phyloP scores from a whole-genome alignment of 2,113 vertebrate species.

The rat (Rattus norvegicus) region DNA sequence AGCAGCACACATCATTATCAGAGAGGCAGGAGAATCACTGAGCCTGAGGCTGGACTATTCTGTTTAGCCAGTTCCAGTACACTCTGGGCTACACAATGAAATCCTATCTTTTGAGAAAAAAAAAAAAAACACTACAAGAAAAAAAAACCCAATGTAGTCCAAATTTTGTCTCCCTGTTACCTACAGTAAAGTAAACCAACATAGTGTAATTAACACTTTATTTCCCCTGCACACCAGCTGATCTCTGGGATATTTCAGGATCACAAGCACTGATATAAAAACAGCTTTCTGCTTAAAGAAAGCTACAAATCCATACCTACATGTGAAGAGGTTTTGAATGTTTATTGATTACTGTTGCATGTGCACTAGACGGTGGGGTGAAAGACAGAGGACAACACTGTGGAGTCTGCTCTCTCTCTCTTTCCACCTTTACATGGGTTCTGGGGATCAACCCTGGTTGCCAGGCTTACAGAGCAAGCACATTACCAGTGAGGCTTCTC shows the following conservation, averaged over 20 bases:
- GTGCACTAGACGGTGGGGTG: too few relatives aligned
- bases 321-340: background rate
- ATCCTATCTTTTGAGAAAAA: background rate
- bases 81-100: background rate
- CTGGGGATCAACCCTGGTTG: background rate
- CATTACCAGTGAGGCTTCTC: background rate
- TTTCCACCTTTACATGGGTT: background rate
- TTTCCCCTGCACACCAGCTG: constrained; percentile 22
- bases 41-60: background rate
- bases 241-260: constrained; percentile 47
- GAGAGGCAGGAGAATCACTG: background rate
- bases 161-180: constrained; percentile 26
- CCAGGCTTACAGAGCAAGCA: background rate
- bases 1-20: background rate
- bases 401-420: too few relatives aligned
- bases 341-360: background rate
- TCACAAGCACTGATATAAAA: background rate
- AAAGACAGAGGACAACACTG: too few relatives aligned
- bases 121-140: background rate
- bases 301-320: background rate
- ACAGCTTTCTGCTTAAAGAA: constrained; percentile 9
- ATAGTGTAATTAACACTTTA: constrained; percentile 37
- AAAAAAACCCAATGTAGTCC: background rate
- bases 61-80: background rate
- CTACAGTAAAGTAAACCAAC: constrained; percentile 11